A percentile compares a stretch with the other conserved stretches of the same genome.
phyloP scores from a whole-genome alignment of 2,797 vertebrate genomes.

The Argyrosomus regius region DNA sequence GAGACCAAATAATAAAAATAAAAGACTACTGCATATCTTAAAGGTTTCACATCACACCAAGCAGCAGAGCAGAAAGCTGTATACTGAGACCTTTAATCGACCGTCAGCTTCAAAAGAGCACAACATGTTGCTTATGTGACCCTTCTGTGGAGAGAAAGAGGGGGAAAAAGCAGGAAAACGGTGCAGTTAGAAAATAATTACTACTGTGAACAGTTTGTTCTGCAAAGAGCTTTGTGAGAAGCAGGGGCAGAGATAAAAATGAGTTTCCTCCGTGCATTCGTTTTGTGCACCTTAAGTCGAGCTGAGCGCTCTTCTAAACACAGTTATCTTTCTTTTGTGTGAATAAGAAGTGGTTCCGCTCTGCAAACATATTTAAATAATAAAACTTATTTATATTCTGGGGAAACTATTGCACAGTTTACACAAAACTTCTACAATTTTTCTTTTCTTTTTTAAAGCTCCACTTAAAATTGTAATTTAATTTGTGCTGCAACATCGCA shows the following conservation, averaged over 20 bases:
- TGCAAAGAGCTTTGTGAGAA: background rate
- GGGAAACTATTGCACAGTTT: background rate
- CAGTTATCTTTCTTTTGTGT: constrained; percentile 7
- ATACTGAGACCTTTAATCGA: constrained; percentile 78
- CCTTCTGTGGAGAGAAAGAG: constrained; percentile 76
- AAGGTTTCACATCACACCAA: constrained; percentile 50
- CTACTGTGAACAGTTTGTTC: background rate
- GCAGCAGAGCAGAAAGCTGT: constrained; percentile 52
- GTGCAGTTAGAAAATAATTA: constrained; percentile 29
- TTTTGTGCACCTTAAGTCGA: background rate
- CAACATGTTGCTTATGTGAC: constrained; percentile 75
- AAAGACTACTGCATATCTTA: constrained; percentile 5
- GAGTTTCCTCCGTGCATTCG: constrained; percentile 1
- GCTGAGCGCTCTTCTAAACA: background rate
- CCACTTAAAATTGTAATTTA: background rate
- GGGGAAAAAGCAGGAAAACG: constrained; percentile 32
- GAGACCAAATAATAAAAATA: background rate
- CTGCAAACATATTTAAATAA: constrained; percentile 20
- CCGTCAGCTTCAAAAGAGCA: constrained; percentile 73
- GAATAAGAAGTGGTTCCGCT: constrained; percentile 14
- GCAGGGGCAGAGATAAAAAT: constrained; percentile 7
- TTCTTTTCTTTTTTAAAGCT: background rate
- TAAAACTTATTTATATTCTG: background rate
- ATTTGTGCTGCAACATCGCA: background rate
- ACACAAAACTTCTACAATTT: background rate